Evolutionary conservation across 2,797 vertebrate genomes (phyloP).

Genomic region (Onychomys leucogaster): DNA sequence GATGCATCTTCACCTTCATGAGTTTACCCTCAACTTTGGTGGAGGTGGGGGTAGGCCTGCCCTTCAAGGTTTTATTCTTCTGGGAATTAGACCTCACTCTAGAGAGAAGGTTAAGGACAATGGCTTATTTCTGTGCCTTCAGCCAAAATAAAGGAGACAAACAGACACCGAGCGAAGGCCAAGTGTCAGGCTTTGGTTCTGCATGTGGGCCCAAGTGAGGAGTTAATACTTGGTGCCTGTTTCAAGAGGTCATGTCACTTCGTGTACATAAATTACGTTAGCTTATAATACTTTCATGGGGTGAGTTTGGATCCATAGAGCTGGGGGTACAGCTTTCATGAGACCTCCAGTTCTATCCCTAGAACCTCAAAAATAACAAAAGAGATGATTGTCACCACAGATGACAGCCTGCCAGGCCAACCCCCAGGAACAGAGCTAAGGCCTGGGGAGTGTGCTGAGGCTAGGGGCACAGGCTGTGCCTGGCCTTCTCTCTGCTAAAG

Average conservation of each 20-base stretch:
- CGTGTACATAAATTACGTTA: fast-evolving
- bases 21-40: not conserved
- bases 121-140: not conserved
- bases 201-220: not conserved
- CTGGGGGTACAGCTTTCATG: not conserved
- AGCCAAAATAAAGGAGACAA: not conserved
- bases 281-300: not conserved
- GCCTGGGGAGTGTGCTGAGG: fast-evolving
- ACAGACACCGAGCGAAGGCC: not conserved
- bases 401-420: not conserved
- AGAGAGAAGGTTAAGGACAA: not conserved
- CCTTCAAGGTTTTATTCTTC: not conserved
- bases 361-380: not conserved
- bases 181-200: not conserved
- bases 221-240: not conserved
- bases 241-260: not conserved
- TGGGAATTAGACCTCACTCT: not conserved
- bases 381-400: not conserved
- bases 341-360: not conserved
- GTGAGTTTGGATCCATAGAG: not conserved
- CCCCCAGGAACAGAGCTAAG: not conserved
- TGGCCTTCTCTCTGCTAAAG: not conserved
- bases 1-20: not conserved
- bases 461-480: fast-evolving
- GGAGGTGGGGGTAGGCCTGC: not conserved